Evolutionary conservation across 2,888 invertebrate species (phyloP).

Genomic region (Drosophila mayaguana): DNA sequence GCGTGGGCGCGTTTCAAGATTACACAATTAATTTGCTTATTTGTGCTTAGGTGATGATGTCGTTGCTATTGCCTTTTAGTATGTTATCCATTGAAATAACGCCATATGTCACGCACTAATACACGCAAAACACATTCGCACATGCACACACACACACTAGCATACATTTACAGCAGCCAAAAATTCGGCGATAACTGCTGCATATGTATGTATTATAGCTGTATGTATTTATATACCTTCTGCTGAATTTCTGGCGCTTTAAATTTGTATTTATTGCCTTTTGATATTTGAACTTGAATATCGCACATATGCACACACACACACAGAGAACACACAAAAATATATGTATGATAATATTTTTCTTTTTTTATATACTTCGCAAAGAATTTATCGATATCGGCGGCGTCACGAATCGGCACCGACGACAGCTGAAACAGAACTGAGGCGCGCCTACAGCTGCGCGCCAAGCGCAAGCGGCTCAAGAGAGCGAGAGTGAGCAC

Average conservation of each 20-base stretch:
- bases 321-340: slow-evolving; percentile 21
- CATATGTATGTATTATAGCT: slow-evolving; percentile 6
- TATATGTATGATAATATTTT: slow-evolving; percentile 12
- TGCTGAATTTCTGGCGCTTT: slow-evolving; percentile 51
- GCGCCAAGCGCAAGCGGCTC: slow-evolving; percentile 60
- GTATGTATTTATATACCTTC: slow-evolving; percentile 61
- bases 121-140: slow-evolving; percentile 44
- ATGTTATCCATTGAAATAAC: slow-evolving; percentile 56
- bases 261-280: slow-evolving; percentile 61
- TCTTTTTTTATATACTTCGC: slow-evolving; percentile 36
- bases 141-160: slow-evolving; percentile 12
- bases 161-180: slow-evolving; percentile 18
- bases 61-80: slow-evolving; percentile 28
- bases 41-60: slow-evolving; percentile 28
- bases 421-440: slow-evolving; percentile 76
- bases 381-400: slow-evolving; percentile 66
- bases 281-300: slow-evolving; percentile 76
- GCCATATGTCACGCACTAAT: slow-evolving; percentile 75
- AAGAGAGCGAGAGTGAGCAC: slow-evolving; percentile 35
- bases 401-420: slow-evolving; percentile 77
- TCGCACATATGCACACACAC: slow-evolving; percentile 28
- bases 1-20: slow-evolving; percentile 49
- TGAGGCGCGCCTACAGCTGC: slow-evolving; percentile 50
- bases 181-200: slow-evolving; percentile 44
- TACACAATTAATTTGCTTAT: slow-evolving; percentile 67